Conservation (phyloP, 2,888 invertebrate genomes). For the Eupithecia inturbata region DNA sequence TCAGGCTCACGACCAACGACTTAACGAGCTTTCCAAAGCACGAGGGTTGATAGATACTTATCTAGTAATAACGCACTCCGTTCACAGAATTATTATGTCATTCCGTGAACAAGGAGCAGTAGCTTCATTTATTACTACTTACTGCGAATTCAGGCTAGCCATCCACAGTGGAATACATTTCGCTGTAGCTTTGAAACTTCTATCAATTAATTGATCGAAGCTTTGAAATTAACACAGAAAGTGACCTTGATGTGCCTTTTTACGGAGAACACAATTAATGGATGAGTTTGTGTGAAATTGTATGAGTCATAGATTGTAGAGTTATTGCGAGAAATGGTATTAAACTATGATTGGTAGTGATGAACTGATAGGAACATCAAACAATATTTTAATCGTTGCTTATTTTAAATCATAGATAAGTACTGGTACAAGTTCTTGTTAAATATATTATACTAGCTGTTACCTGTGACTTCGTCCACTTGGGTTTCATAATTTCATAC, state of each 20-base stretch:
- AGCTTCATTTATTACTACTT: slow-evolving; percentile 24
- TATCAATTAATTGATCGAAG: too few relatives aligned
- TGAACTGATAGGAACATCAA: neutral
- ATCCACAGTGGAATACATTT: neutral
- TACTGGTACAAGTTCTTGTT: neutral
- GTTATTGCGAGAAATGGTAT: neutral
- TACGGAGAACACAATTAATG: neutral
- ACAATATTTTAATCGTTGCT: neutral
- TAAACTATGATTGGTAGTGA: neutral
- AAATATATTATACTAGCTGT: too few relatives aligned
- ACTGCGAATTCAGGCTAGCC: slow-evolving; percentile 16
- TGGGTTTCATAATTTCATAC: too few relatives aligned
- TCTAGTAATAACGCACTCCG: neutral
- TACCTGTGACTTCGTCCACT: too few relatives aligned
- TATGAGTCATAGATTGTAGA: slow-evolving; percentile 7
- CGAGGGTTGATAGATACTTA: too few relatives aligned
- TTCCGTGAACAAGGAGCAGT: slow-evolving; percentile 7
- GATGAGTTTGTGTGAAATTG: neutral
- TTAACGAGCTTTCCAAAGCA: too few relatives aligned
- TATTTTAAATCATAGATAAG: neutral
- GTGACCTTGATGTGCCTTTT: neutral
- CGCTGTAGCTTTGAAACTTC: neutral
- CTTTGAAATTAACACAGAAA: neutral
- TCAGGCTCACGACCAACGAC: too few relatives aligned
- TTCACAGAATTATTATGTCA: neutral